Base-by-base conservation (phyloP, 2,888 invertebrate genomes). In the Meganola albula region DNA sequence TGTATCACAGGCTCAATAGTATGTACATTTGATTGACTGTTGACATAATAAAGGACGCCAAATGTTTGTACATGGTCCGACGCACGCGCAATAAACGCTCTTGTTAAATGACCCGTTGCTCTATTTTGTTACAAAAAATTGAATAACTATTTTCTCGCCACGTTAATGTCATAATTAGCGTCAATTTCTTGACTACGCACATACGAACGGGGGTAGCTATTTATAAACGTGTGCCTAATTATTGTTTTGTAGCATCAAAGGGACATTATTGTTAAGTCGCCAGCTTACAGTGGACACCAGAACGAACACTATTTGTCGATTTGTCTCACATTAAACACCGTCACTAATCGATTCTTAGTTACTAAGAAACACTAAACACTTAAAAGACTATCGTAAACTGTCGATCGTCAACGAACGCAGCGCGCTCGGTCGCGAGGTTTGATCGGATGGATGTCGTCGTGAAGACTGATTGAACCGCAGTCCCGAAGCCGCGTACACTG, bases 361-460 rank as follows among this genome's bases (percentile, higher is more conserved):
- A 53, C 46, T 46, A 38, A 34, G 44, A 48, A 54, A 62, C 59
- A 60, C n/a, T 44, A 10, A 56, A 58, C 59, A 57, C 50, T 55
- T 49, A 53, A 61, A 47, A 52, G 46, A 33, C 54, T 45, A 40
- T 50, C 35, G 37, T 33, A 33, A 53, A 57, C 44, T 55, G 59
- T 60, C 53, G 54, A 60, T 63, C 58, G 52, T 40, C 48, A 49
- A 56, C 50, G 46, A 49, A 58, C 51, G 49, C 46, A 45, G 53
- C 53, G 62, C 67, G 61, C 66, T 58, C 68, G 63, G 62, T 55
- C 49, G 59, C 63, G 60, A 69, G 66, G 63, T 72, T 71, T 67
- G 60, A 70, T 68, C 74, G 65, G 68, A 66, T 68, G 68, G 75
- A 64, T 76, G 77, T 73, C 78, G 75, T 67, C 63, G 74, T 51